Evolutionary conservation across 2,113 vertebrate species (phyloP).

Genomic region (Myanophis thanlyinensis): DNA sequence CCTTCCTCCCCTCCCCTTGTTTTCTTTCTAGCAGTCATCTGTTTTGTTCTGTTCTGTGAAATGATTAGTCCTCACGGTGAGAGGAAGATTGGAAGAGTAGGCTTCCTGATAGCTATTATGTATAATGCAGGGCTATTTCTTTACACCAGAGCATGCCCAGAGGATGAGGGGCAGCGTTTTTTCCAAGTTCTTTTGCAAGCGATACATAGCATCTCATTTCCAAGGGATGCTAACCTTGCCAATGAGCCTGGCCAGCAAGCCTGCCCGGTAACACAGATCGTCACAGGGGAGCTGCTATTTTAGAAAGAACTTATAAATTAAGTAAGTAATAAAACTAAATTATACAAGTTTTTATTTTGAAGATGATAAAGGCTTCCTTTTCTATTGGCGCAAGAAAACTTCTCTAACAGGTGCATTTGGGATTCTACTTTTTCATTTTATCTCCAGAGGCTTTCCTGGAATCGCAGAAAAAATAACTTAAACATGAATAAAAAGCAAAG

Average conservation of each 20-base stretch:
- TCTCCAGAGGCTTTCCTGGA: not conserved
- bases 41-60: not conserved
- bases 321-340: not conserved
- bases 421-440: not conserved
- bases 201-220: not conserved
- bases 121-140: not conserved
- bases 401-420: not conserved
- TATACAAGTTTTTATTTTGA: not conserved
- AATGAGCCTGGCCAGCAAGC: not conserved
- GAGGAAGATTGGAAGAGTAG: not conserved
- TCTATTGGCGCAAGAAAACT: not conserved
- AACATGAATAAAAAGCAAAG: too few relatives aligned
- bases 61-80: not conserved
- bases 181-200: not conserved
- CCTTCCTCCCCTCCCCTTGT: not conserved
- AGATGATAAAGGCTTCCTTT: not conserved
- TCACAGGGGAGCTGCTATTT: not conserved
- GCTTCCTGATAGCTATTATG: not conserved
- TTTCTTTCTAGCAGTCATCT: not conserved
- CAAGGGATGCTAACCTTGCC: not conserved
- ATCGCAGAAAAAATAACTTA: too few relatives aligned
- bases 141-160: not conserved
- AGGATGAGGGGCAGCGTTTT: not conserved
- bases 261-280: not conserved
- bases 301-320: not conserved